A percentile compares a stretch with the other conserved stretches of the same genome.
Evolutionary conservation across 2,888 invertebrate genomes (phyloP).

Genomic region (Odontothrips loti): DNA sequence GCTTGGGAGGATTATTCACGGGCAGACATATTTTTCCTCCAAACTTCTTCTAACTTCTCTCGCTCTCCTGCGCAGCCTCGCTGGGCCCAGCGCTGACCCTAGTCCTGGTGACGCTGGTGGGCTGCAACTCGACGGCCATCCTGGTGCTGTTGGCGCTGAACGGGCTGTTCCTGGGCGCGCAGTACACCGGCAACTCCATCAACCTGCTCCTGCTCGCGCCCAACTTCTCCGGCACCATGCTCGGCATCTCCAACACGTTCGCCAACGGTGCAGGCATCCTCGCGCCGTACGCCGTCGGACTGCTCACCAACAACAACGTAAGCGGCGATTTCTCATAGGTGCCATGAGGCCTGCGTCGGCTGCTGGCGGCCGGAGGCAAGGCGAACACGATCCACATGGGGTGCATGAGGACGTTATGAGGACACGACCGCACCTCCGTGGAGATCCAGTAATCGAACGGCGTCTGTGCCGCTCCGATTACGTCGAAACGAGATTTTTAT

Average conservation of each 20-base stretch:
- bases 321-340: conserved; percentile 6
- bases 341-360: background rate
- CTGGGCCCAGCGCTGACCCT: conserved; percentile 31
- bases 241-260: conserved; percentile 44
- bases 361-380: background rate
- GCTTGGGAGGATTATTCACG: too few relatives aligned
- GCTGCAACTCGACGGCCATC: conserved; percentile 31
- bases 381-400: too few relatives aligned
- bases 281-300: conserved; percentile 42
- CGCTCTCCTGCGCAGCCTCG: conserved; percentile 29
- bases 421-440: too few relatives aligned
- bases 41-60: background rate
- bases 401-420: too few relatives aligned
- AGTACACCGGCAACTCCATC: conserved; percentile 41
- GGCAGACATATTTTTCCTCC: too few relatives aligned
- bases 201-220: conserved; percentile 45
- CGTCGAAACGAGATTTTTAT: background rate
- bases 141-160: conserved; percentile 32
- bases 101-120: conserved; percentile 31
- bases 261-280: conserved; percentile 44
- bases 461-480: too few relatives aligned
- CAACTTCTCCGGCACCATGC: conserved; percentile 44
- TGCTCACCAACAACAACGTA: conserved; percentile 38
- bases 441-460: too few relatives aligned
- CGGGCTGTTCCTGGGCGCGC: conserved; percentile 28